These are phyloP conservation scores for Lineus longissimus DNA, from an alignment of 1,140 invertebrate genomes.

Conservation along the genomic window DNA sequence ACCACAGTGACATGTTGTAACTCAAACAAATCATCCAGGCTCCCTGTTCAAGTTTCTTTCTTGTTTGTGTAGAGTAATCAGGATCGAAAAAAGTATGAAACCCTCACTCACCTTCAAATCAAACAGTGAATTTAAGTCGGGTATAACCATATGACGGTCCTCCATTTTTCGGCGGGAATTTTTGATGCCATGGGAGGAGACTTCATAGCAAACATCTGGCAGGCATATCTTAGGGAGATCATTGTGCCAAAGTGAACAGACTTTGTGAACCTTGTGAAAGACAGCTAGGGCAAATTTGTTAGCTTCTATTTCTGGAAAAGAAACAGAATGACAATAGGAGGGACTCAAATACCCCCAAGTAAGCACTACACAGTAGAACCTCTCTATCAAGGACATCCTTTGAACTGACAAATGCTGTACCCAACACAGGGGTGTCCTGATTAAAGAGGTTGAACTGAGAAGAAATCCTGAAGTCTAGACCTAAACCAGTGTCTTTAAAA, in stretches of 20 bases:
- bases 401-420: too few species aligned
- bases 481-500: too few species aligned
- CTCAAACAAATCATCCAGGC: too few species aligned
- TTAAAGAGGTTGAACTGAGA: too few species aligned
- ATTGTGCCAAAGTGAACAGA: conserved; percentile 27
- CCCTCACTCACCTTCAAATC: neutral
- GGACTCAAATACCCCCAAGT: neutral
- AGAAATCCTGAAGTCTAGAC: too few species aligned
- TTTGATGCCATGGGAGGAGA: conserved; percentile 65
- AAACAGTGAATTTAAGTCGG: conserved; percentile 50
- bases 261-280: conserved; percentile 11
- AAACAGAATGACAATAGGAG: neutral
- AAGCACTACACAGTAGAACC: too few species aligned
- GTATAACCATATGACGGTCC: conserved; percentile 74
- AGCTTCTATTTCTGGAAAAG: neutral
- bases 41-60: too few species aligned
- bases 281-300: neutral
- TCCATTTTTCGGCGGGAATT: conserved; percentile 82
- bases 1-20: too few species aligned
- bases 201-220: conserved; percentile 31
- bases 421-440: too few species aligned
- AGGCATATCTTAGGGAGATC: conserved; percentile 23
- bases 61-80: too few species aligned
- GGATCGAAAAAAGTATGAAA: too few species aligned
- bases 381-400: too few species aligned